Percentiles rank a stretch among this genome's conserved stretches.
Conservation (phyloP, 2,797 vertebrate genomes). For the Toxotes lorentzi region DNA sequence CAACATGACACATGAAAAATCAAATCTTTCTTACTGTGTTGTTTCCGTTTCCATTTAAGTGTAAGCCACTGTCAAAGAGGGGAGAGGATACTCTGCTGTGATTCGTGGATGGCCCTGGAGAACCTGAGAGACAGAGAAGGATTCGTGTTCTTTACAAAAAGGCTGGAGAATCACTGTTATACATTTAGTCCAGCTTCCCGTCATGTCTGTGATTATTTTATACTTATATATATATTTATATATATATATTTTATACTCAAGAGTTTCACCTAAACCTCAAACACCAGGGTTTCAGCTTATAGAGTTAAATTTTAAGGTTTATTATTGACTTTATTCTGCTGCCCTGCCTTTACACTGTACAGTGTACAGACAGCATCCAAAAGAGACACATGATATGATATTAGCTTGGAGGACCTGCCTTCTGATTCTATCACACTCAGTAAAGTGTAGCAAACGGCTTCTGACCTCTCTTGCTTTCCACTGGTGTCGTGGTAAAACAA, state of each 20-base stretch:
- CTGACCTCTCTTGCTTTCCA: constrained; percentile 33
- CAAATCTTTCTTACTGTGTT: constrained; percentile 86
- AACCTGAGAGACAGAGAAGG: constrained; percentile 81
- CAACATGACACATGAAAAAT: constrained; percentile 12
- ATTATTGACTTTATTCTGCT: constrained; percentile 29
- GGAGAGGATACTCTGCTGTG: constrained; percentile 91
- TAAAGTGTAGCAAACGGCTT: constrained; percentile 34
- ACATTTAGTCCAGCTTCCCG: constrained; percentile 22
- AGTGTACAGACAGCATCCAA: constrained; percentile 27
- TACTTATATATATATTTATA: no score
- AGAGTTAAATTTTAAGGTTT: constrained; percentile 26
- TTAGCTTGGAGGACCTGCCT: constrained; percentile 37
- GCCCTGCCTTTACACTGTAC: constrained; percentile 26
- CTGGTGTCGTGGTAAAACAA: constrained; percentile 50
- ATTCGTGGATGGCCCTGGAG: constrained; percentile 89
- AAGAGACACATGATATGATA: constrained; percentile 53
- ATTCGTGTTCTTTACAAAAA: not conserved
- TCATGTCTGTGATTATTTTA: not conserved
- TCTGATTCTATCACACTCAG: constrained; percentile 43
- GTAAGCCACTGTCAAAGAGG: constrained; percentile 94
- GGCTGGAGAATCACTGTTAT: constrained; percentile 6
- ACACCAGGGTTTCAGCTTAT: not conserved
- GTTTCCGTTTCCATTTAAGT: constrained; percentile 92
- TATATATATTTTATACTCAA: no score
- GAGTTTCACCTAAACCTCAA: constrained; percentile 16